Conservation (phyloP, 2,797 vertebrate species). For the Thalassophryne amazonica region DNA sequence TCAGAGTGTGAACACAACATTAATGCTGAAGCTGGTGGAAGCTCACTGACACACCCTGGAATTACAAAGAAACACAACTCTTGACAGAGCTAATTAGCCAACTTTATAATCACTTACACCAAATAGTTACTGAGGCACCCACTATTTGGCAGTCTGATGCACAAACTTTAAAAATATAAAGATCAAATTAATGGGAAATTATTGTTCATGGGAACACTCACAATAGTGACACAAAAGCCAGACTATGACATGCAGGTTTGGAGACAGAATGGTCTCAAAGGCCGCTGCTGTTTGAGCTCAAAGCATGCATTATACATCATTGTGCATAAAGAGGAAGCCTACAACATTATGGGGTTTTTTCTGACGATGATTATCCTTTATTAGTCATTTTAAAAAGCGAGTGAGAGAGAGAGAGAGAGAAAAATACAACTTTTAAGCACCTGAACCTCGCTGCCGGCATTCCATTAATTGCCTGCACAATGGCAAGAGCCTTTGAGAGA, state of each 20-base stretch:
- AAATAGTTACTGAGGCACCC: slow-evolving; percentile 44
- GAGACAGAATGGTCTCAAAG: slow-evolving; percentile 77
- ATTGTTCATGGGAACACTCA: slow-evolving; percentile 69
- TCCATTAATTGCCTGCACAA: slow-evolving; percentile 85
- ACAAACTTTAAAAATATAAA: slow-evolving; percentile 76
- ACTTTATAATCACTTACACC: slow-evolving; percentile 63
- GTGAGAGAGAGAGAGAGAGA: slow-evolving; percentile 57
- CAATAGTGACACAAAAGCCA: slow-evolving; percentile 79
- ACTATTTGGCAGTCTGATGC: slow-evolving; percentile 66
- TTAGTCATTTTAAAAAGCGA: slow-evolving; percentile 82
- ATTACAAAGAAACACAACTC: slow-evolving; percentile 36
- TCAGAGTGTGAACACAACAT: too few relatives aligned
- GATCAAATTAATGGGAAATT: slow-evolving; percentile 72
- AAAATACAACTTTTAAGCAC: slow-evolving; percentile 79
- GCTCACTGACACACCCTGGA: slow-evolving; percentile 19
- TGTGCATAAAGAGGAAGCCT: slow-evolving; percentile 81
- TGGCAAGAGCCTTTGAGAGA: slow-evolving; percentile 79
- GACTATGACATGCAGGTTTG: slow-evolving; percentile 76
- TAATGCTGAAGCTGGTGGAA: slow-evolving; percentile 7
- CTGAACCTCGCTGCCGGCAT: slow-evolving; percentile 83
- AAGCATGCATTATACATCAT: slow-evolving; percentile 84
- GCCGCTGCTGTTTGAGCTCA: slow-evolving; percentile 81
- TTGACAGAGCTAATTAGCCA: slow-evolving; percentile 69
- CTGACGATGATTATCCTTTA: slow-evolving; percentile 80
- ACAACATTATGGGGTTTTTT: slow-evolving; percentile 80